phyloP scores from a whole-genome alignment of 2,888 invertebrate genomes.

The Torymus aiolomorphi region DNA sequence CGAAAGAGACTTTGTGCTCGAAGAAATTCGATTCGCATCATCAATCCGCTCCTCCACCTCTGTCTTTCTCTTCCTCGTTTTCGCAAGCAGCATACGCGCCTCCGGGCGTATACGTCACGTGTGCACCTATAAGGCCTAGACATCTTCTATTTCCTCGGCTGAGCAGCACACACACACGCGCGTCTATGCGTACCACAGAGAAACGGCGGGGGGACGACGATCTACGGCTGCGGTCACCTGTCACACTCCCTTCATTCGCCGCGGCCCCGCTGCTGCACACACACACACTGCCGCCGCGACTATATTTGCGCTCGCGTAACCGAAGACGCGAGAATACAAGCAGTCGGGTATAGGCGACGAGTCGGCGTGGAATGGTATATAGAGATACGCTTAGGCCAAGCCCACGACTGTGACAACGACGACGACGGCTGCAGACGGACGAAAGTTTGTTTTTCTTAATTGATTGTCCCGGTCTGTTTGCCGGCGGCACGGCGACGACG shows the following conservation, averaged over 20 bases:
- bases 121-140: background rate
- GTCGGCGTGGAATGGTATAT: background rate
- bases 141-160: slow-evolving; percentile 16
- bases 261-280: background rate
- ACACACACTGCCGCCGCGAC: background rate
- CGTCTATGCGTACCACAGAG: background rate
- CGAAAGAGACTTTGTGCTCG: too few relatives aligned
- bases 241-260: slow-evolving; percentile 25
- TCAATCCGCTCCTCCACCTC: background rate
- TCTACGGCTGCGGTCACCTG: slow-evolving; percentile 45
- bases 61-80: slow-evolving; percentile 4
- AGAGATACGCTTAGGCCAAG: too few relatives aligned
- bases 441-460: slow-evolving; percentile 47
- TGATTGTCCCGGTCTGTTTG: slow-evolving; percentile 41
- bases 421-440: background rate
- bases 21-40: slow-evolving; percentile 31
- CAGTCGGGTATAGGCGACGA: background rate
- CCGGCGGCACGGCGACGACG: too few relatives aligned
- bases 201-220: background rate
- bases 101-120: background rate
- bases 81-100: background rate
- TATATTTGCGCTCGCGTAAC: slow-evolving; percentile 43
- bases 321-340: slow-evolving; percentile 32
- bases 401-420: too few relatives aligned
- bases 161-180: background rate